phyloP scores from a whole-genome alignment of 2,113 vertebrate species.

The Hippoglossus stenolepis region DNA sequence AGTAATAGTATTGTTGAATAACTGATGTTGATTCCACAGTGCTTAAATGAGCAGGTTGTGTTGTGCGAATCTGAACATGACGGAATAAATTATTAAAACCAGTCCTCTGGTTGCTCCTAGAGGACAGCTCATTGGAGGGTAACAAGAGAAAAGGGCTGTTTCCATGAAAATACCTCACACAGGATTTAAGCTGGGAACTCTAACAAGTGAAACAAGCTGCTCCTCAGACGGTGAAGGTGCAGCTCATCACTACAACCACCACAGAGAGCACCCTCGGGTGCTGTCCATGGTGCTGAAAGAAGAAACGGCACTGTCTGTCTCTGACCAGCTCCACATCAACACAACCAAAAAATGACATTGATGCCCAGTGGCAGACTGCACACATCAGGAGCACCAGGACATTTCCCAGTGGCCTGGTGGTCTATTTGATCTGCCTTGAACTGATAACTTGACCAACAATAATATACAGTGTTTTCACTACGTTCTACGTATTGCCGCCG shows the following conservation, averaged over 20 bases:
- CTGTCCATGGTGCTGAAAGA: constrained; percentile 59
- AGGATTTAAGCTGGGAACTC: not conserved
- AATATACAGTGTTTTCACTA: too few relatives aligned
- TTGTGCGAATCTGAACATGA: constrained; percentile 35
- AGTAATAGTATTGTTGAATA: constrained; percentile 49
- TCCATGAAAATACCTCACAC: not conserved
- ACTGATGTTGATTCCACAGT: constrained; percentile 7
- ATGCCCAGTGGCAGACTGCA: too few relatives aligned
- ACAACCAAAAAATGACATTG: not conserved
- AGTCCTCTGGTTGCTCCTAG: not conserved
- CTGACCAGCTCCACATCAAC: not conserved
- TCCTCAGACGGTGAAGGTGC: not conserved
- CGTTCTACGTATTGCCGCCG: too few relatives aligned
- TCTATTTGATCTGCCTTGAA: too few relatives aligned
- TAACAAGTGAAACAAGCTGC: constrained; percentile 15
- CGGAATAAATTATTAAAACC: constrained; percentile 32
- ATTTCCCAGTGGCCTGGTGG: too few relatives aligned
- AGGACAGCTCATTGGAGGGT: not conserved
- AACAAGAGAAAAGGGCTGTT: constrained; percentile 12
- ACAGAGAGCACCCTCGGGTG: not conserved
- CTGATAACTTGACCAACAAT: too few relatives aligned
- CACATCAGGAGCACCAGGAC: too few relatives aligned
- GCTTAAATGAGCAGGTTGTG: constrained; percentile 34
- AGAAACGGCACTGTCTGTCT: not conserved
- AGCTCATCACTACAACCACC: not conserved